Evolutionary conservation across 2,113 vertebrate genomes (phyloP).

Genomic region (Cheirogaleus medius): DNA sequence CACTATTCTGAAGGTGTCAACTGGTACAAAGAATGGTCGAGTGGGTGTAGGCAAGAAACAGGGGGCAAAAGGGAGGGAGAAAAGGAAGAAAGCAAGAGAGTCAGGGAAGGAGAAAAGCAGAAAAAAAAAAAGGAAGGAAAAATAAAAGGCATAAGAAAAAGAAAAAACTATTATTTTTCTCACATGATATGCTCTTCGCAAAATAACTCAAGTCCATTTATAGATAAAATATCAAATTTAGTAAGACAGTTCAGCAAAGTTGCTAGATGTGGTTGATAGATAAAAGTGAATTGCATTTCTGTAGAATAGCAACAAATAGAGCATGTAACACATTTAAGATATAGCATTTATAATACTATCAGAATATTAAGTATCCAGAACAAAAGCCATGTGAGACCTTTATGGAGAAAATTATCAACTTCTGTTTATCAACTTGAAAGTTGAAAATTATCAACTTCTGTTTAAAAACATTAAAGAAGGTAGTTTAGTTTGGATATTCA

Average conservation of each 20-base stretch:
- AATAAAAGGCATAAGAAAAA: neutral
- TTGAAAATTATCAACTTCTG: neutral
- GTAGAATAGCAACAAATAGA: neutral
- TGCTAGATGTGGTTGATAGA: neutral
- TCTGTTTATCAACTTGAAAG: too few relatives aligned
- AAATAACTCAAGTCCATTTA: neutral
- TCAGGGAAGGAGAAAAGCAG: neutral
- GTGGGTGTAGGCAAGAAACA: too few relatives aligned
- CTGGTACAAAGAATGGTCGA: neutral
- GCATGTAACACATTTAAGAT: neutral
- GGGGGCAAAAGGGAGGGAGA: too few relatives aligned
- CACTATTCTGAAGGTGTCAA: too few relatives aligned
- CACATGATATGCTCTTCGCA: neutral
- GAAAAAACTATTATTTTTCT: neutral
- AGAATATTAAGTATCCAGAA: neutral
- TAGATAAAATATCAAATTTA: neutral
- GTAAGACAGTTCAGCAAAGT: neutral
- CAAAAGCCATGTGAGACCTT: neutral
- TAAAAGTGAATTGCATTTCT: neutral
- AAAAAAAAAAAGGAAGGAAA: too few relatives aligned
- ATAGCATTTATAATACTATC: neutral
- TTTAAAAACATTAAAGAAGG: neutral
- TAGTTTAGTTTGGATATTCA: too few relatives aligned
- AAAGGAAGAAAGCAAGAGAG: neutral
- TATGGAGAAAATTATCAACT: neutral